A percentile compares a stretch with the other conserved stretches of the same genome.
phyloP scores from a whole-genome alignment of 2,113 vertebrate genomes.

The Chaenogobius annularis region DNA sequence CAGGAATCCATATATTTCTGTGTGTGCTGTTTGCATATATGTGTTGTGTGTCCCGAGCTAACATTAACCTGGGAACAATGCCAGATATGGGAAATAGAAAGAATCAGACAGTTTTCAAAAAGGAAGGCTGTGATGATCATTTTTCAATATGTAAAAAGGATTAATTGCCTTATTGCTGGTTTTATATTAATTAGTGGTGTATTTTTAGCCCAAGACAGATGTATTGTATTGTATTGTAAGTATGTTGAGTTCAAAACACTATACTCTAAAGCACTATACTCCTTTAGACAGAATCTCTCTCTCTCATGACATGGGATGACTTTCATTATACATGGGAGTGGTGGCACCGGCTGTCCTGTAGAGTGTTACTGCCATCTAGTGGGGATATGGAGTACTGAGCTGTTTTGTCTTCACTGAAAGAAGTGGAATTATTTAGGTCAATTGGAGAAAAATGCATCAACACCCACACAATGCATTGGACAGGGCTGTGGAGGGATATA shows the following conservation, averaged over 20 bases:
- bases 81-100: constrained; percentile 8
- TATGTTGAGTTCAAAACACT: constrained; percentile 6
- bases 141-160: background rate
- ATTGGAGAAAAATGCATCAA: background rate
- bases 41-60: constrained; percentile 11
- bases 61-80: constrained; percentile 34
- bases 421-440: background rate
- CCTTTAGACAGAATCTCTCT: constrained; percentile 29
- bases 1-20: constrained; percentile 58
- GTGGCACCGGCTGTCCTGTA: constrained; percentile 17
- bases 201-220: background rate
- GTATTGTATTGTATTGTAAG: constrained; percentile 9
- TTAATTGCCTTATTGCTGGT: background rate
- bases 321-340: constrained; percentile 37
- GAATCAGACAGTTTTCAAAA: background rate
- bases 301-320: constrained; percentile 16
- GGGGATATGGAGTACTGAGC: background rate
- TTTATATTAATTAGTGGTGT: background rate
- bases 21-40: constrained; percentile 29
- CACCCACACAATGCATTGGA: background rate
- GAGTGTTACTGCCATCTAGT: constrained; percentile 72
- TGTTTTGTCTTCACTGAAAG: background rate
- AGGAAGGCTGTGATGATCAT: background rate
- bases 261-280: constrained; percentile 1
- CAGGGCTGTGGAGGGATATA: background rate